phyloP scores from a whole-genome alignment of 2,888 invertebrate genomes.

The Seira musarum region DNA sequence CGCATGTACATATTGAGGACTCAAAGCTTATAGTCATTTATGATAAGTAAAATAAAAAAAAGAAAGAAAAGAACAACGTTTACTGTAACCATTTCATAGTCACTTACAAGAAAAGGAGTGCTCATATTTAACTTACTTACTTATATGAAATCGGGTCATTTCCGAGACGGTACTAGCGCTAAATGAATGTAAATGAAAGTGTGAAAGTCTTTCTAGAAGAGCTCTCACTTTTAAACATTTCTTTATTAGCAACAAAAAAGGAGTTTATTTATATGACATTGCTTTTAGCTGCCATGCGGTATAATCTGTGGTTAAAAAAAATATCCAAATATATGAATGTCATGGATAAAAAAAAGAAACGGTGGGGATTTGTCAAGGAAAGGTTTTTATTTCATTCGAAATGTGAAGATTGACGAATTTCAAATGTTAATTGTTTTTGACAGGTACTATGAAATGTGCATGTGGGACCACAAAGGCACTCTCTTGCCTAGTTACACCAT shows the following conservation, averaged over 20 bases:
- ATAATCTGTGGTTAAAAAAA: no score
- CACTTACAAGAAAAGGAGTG: not conserved
- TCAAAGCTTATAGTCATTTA: no score
- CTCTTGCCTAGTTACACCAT: conserved; percentile 61
- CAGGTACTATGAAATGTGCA: conserved; percentile 69
- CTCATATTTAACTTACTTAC: not conserved
- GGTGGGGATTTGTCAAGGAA: no score
- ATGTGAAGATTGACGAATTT: no score
- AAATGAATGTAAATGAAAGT: not conserved
- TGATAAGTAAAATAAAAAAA: not conserved
- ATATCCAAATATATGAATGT: not conserved
- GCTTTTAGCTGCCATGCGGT: no score
- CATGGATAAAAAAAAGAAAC: not conserved
- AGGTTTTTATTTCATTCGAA: no score
- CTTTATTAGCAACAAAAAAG: no score
- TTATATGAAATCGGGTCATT: conserved; percentile 57
- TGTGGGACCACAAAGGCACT: conserved; percentile 65
- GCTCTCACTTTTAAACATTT: no score
- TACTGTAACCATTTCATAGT: not conserved
- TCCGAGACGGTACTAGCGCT: conserved; percentile 51
- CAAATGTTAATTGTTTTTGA: no score
- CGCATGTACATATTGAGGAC: conserved; percentile 16
- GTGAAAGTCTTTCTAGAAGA: not conserved
- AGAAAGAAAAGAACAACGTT: not conserved
- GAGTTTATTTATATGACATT: no score